Conservation (phyloP, 1,140 invertebrate genomes). For the Bombus confusus region DNA sequence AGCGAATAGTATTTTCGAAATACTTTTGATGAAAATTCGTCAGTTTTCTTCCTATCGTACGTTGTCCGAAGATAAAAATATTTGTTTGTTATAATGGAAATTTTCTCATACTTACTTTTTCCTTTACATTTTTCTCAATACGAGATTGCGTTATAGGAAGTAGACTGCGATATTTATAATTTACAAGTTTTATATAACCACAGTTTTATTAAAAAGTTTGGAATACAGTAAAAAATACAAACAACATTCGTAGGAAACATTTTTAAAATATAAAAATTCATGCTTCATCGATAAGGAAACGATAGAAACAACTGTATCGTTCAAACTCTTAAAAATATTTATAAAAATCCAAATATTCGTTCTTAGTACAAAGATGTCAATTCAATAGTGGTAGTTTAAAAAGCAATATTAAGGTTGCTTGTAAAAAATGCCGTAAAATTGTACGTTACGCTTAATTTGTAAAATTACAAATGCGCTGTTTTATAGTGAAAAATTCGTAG, state of each 20-base stretch:
- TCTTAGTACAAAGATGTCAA: not conserved
- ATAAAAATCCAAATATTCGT: not conserved
- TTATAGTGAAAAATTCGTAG: not conserved
- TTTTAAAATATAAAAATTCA: conserved; percentile 32
- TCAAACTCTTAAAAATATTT: not conserved
- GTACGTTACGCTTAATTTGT: too few relatives aligned
- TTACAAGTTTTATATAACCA: not conserved
- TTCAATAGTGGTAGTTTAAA: not conserved
- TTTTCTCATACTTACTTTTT: not conserved
- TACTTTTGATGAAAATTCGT: not conserved
- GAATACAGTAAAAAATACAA: conserved; percentile 17
- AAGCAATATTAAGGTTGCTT: not conserved
- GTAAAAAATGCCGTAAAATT: not conserved
- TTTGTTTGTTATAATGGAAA: not conserved
- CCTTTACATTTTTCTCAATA: not conserved
- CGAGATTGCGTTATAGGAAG: too few relatives aligned
- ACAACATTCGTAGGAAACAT: conserved; percentile 17
- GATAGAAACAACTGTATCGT: not conserved
- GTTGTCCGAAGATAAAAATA: not conserved
- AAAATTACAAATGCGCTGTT: not conserved
- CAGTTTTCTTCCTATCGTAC: not conserved
- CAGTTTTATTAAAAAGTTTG: conserved; percentile 31
- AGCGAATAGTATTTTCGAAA: too few relatives aligned
- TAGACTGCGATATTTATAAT: too few relatives aligned
- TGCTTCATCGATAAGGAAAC: conserved; percentile 17